These are phyloP conservation scores for Xenopus tropicalis DNA, from an alignment of 2,113 vertebrate species.

Conservation along the genomic window DNA sequence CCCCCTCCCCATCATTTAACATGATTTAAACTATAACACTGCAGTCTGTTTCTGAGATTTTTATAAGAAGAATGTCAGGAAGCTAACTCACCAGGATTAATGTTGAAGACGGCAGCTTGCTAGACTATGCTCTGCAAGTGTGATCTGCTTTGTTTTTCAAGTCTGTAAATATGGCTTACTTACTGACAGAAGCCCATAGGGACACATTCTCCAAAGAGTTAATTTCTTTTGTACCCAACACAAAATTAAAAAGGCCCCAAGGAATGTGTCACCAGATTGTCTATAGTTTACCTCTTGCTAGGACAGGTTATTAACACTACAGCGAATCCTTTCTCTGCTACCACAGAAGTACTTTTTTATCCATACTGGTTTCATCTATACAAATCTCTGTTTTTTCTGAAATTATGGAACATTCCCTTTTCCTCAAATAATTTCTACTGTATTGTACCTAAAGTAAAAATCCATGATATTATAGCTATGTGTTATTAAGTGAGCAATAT, in stretches of 20 bases:
- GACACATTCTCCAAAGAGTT: constrained; percentile 24
- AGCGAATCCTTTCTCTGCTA: neutral
- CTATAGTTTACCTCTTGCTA: neutral
- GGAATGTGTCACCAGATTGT: constrained; percentile 20
- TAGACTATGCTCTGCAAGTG: neutral
- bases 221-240: constrained; percentile 21
- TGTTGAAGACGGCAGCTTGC: neutral
- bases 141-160: neutral
- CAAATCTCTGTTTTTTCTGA: too few relatives aligned
- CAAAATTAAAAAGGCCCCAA: constrained; percentile 23
- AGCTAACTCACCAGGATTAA: constrained; percentile 17
- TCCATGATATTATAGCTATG: too few relatives aligned
- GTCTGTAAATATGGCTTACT: constrained; percentile 6
- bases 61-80: neutral
- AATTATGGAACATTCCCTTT: too few relatives aligned
- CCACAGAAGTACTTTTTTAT: neutral
- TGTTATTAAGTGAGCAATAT: too few relatives aligned
- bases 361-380: too few relatives aligned
- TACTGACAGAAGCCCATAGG: constrained; percentile 9
- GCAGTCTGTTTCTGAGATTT: too few relatives aligned
- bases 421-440: too few relatives aligned
- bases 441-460: too few relatives aligned
- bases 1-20: too few relatives aligned
- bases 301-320: constrained; percentile 13
- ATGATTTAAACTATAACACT: too few relatives aligned